These are phyloP conservation scores for Meloidogyne floridensis DNA, from an alignment of 1,140 invertebrate species.

Conservation along the genomic window DNA sequence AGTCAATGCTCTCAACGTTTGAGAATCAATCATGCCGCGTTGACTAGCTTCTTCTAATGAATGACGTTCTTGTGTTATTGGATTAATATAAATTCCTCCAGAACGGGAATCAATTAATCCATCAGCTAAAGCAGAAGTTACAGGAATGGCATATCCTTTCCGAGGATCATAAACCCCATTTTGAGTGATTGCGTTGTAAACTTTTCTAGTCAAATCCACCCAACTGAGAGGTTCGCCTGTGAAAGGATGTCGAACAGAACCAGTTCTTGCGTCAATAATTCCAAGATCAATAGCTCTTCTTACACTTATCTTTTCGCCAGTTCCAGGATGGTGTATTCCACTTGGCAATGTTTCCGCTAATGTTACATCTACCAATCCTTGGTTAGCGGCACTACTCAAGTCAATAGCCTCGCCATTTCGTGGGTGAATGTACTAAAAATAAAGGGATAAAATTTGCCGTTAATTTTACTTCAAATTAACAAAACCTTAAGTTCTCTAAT, in stretches of 20 bases:
- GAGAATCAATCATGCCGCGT: slow-evolving; percentile 81
- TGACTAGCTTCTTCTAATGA: slow-evolving; percentile 80
- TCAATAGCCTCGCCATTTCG: slow-evolving; percentile 55
- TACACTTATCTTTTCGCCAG: slow-evolving; percentile 72
- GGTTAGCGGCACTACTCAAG: slow-evolving; percentile 61
- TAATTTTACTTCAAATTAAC: background rate
- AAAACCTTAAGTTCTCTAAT: slow-evolving; percentile 48
- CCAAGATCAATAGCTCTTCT: slow-evolving; percentile 81
- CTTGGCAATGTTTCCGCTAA: slow-evolving; percentile 62
- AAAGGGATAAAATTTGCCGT: background rate
- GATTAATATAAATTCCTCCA: slow-evolving; percentile 77
- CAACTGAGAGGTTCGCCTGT: slow-evolving; percentile 56
- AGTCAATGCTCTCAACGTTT: slow-evolving; percentile 80
- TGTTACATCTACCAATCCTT: slow-evolving; percentile 64
- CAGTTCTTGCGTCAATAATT: slow-evolving; percentile 82
- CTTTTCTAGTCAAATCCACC: slow-evolving; percentile 61
- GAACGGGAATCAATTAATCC: slow-evolving; percentile 83
- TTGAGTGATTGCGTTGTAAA: slow-evolving; percentile 62
- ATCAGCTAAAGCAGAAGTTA: slow-evolving; percentile 80
- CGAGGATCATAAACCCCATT: slow-evolving; percentile 69
- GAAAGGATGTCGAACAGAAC: slow-evolving; percentile 71
- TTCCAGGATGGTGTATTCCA: slow-evolving; percentile 62
- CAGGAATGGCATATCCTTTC: slow-evolving; percentile 79
- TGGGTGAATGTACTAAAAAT: slow-evolving; percentile 52
- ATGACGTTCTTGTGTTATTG: slow-evolving; percentile 76